Conservation (phyloP, 2,888 invertebrate genomes). For the Tricholauxania praeusta region DNA sequence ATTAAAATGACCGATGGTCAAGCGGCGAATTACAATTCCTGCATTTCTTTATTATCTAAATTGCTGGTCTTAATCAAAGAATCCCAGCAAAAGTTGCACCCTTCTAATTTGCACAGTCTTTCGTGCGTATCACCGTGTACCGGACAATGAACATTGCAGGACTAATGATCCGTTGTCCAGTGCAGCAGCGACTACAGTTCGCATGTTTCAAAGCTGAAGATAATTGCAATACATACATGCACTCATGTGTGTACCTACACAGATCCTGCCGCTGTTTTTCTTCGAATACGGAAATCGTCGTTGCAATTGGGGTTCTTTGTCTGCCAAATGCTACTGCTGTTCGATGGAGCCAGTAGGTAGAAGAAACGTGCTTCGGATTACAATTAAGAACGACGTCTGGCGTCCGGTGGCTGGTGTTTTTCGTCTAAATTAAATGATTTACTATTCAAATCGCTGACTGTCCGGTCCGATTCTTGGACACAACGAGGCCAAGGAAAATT, state of each 20-base stretch:
- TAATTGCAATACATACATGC: slow-evolving; percentile 24
- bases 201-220: slow-evolving; percentile 21
- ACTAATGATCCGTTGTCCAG: slow-evolving; percentile 26
- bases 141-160: slow-evolving; percentile 15
- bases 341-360: slow-evolving; percentile 33
- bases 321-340: background rate
- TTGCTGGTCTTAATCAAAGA: background rate
- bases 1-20: slow-evolving; percentile 29
- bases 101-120: background rate
- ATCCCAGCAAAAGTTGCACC: background rate
- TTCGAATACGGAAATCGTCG: background rate
- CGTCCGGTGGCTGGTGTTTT: slow-evolving; percentile 5
- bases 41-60: slow-evolving; percentile 19
- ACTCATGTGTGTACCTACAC: background rate
- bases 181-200: slow-evolving; percentile 16
- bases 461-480: background rate
- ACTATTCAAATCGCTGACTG: slow-evolving; percentile 50
- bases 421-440: slow-evolving; percentile 53
- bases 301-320: slow-evolving; percentile 16
- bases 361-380: slow-evolving; percentile 54
- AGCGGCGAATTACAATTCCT: slow-evolving; percentile 21
- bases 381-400: slow-evolving; percentile 50
- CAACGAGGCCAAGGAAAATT: background rate
- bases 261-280: background rate
- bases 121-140: background rate